Conservation (phyloP, 92 coral and sea anemone species). For the Ricordea florida region DNA sequence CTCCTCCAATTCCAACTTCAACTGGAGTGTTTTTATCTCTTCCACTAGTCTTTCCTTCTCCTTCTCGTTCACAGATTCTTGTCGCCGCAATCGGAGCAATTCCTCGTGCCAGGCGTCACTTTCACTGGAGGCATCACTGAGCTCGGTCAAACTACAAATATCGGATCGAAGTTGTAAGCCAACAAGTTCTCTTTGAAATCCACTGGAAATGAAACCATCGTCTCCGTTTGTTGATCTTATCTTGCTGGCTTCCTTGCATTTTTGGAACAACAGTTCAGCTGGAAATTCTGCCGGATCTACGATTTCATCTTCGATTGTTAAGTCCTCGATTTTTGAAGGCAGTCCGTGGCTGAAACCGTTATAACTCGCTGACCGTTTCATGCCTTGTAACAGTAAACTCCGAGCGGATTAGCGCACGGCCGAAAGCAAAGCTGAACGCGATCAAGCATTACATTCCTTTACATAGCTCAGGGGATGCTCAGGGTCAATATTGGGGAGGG, state of each 20-base stretch:
- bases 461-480: not conserved
- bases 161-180: not conserved
- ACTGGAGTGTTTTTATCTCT: conserved; percentile 61
- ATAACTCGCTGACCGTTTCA: conserved; percentile 35
- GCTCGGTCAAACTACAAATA: conserved; percentile 31
- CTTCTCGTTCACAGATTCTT: conserved; percentile 28
- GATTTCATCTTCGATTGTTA: not conserved
- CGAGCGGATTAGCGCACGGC: too few relatives aligned
- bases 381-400: too few relatives aligned
- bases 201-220: conserved; percentile 10
- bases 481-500: not conserved
- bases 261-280: not conserved
- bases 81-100: conserved; percentile 22
- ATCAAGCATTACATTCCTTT: not conserved
- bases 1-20: conserved; percentile 70
- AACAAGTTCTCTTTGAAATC: not conserved
- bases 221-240: conserved; percentile 28
- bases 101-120: conserved; percentile 44
- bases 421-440: not conserved
- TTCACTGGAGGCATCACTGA: conserved; percentile 30
- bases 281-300: not conserved
- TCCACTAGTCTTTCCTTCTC: conserved; percentile 62
- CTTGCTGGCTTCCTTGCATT: too few relatives aligned
- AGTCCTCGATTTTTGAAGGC: conserved; percentile 8
- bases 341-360: conserved; percentile 13